Percentiles rank a stretch among this genome's conserved stretches.
Evolutionary conservation across 2,113 vertebrate species (phyloP).

Genomic region (Carollia perspicillata): DNA sequence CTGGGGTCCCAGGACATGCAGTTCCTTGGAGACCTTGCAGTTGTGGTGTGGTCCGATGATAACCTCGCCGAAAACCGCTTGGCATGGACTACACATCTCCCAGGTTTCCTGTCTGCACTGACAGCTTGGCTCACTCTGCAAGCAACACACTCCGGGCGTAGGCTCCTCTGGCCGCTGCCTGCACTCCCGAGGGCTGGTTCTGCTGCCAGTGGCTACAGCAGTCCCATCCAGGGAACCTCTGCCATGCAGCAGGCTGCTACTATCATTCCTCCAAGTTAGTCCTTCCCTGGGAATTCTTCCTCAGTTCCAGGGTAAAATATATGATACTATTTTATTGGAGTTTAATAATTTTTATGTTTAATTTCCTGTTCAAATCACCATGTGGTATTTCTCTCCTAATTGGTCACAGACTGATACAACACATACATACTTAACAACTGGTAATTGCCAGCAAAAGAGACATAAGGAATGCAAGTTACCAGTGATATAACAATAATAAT

Average conservation of each 20-base stretch:
- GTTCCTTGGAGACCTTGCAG: not conserved
- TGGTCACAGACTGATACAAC: not conserved
- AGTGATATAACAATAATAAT: not conserved
- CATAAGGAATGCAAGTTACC: not conserved
- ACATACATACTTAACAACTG: not conserved
- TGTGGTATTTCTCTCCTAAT: not conserved
- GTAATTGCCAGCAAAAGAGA: not conserved
- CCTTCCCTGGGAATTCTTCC: not conserved
- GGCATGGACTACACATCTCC: fast-evolving
- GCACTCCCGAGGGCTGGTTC: not conserved
- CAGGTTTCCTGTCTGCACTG: not conserved
- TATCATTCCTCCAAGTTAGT: not conserved
- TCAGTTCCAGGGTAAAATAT: not conserved
- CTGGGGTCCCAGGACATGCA: fast-evolving
- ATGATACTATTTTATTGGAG: not conserved
- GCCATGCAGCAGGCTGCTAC: not conserved
- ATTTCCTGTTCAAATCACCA: not conserved
- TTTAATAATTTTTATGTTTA: not conserved
- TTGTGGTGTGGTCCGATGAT: not conserved
- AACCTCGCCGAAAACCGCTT: not conserved
- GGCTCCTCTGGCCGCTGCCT: not conserved
- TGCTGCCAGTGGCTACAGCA: not conserved
- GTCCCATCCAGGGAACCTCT: not conserved
- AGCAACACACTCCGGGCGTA: too few species aligned
- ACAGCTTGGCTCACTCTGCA: not conserved